Percentiles rank a stretch among this genome's conserved stretches.
These are phyloP conservation scores for Cariama cristata DNA, from an alignment of 2,113 vertebrate species.

Conservation along the genomic window DNA sequence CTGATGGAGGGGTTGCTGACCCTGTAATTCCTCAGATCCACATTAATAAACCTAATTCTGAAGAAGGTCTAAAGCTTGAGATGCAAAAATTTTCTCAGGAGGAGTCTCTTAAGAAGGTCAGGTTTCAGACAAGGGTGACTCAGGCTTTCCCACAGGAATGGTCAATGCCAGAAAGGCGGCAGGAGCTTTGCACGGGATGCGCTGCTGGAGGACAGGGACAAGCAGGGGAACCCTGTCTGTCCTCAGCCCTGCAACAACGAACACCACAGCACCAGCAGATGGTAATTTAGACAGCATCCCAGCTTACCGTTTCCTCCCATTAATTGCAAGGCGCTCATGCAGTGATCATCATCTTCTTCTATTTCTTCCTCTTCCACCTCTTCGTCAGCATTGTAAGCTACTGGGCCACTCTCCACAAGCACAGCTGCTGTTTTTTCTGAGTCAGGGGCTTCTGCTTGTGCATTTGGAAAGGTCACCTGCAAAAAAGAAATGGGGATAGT, in stretches of 20 bases:
- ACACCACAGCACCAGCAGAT: background rate
- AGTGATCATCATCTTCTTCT: conserved; percentile 91
- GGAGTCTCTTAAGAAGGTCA: background rate
- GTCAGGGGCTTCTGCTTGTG: conserved; percentile 28
- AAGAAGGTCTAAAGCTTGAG: background rate
- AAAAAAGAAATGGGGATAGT: background rate
- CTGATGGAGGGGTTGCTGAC: background rate
- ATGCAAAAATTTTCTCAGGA: background rate
- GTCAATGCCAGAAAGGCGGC: background rate
- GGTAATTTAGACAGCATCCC: background rate
- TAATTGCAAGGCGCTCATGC: conserved; percentile 91
- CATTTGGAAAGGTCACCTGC: conserved; percentile 45
- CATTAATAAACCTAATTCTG: background rate
- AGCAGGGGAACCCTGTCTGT: background rate
- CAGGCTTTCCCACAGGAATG: background rate
- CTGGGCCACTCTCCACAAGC: conserved; percentile 91
- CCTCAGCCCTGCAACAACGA: background rate
- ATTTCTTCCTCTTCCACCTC: conserved; percentile 85
- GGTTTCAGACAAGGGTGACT: background rate
- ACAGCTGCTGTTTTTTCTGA: conserved; percentile 46
- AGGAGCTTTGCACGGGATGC: background rate
- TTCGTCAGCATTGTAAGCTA: conserved; percentile 84
- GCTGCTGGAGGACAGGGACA: background rate
- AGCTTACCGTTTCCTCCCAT: conserved; percentile 86
- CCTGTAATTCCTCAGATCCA: background rate